phyloP scores from a whole-genome alignment of 2,113 vertebrate genomes.

The Alligator sinensis region DNA sequence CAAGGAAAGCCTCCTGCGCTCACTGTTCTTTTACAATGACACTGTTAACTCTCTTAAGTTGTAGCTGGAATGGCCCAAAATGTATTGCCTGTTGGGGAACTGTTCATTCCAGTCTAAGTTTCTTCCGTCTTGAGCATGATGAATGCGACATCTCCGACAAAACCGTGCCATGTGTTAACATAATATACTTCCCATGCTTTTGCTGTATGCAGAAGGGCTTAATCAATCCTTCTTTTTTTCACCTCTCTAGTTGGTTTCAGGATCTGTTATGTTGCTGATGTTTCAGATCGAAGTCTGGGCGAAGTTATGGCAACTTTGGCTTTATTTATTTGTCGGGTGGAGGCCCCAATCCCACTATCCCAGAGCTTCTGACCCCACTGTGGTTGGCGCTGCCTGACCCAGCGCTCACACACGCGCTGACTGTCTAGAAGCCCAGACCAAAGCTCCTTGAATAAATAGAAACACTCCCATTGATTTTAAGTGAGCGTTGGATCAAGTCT shows the following conservation, averaged over 20 bases:
- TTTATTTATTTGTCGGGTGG: conserved; percentile 18
- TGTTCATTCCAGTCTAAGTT: conserved; percentile 41
- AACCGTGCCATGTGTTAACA: conserved; percentile 8
- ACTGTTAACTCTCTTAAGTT: conserved; percentile 3
- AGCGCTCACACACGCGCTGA: background rate
- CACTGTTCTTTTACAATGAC: conserved; percentile 17
- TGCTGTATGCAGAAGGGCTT: background rate
- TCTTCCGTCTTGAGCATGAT: conserved; percentile 41
- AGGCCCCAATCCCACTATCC: background rate
- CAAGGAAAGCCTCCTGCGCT: background rate
- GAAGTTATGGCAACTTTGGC: background rate
- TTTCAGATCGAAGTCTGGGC: background rate
- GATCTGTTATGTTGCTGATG: background rate
- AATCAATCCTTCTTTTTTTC: background rate
- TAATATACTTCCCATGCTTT: background rate
- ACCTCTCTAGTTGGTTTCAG: background rate
- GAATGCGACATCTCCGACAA: background rate
- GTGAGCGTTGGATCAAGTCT: background rate
- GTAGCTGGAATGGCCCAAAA: conserved; percentile 29
- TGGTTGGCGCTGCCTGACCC: background rate
- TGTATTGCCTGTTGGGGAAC: conserved; percentile 47
- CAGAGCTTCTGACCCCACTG: background rate
- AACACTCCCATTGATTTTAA: background rate
- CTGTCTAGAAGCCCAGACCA: background rate
- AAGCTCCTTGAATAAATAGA: background rate